These are phyloP conservation scores for Lottia scabra DNA, from an alignment of 2,888 invertebrate genomes.

Conservation along the genomic window DNA sequence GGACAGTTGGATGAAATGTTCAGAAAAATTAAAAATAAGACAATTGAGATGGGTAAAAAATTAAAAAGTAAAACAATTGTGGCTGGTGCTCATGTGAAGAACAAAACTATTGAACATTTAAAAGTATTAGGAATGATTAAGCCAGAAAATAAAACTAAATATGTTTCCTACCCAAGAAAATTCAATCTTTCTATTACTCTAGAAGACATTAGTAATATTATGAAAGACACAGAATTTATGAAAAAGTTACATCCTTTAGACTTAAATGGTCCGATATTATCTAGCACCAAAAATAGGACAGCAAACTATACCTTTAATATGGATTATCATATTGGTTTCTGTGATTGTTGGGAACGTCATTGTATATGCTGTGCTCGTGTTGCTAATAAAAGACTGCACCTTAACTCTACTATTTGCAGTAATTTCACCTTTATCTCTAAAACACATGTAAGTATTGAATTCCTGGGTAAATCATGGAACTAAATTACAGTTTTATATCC, in stretches of 20 bases:
- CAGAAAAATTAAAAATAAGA: constrained; percentile 32
- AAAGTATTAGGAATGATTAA: constrained; percentile 51
- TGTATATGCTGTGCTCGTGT: constrained; percentile 58
- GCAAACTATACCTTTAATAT: constrained; percentile 35
- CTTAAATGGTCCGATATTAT: constrained; percentile 30
- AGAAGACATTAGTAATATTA: constrained; percentile 54
- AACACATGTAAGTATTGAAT: constrained; percentile 49
- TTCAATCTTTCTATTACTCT: constrained; percentile 53
- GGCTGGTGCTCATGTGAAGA: constrained; percentile 49
- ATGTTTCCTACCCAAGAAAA: constrained; percentile 41
- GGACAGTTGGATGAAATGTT: background rate
- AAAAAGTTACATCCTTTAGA: constrained; percentile 45
- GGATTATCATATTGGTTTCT: constrained; percentile 48
- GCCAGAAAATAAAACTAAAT: constrained; percentile 38
- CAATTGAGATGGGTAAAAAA: constrained; percentile 42
- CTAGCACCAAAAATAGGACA: constrained; percentile 32
- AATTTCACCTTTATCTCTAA: constrained; percentile 57
- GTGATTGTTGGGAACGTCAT: constrained; percentile 54
- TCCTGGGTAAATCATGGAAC: too few species aligned
- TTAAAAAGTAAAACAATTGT: constrained; percentile 50
- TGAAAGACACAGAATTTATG: constrained; percentile 58
- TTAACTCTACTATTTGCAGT: constrained; percentile 53
- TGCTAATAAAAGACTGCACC: constrained; percentile 46
- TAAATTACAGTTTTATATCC: too few species aligned
- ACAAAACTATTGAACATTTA: constrained; percentile 57